These are phyloP conservation scores for Thera obeliscata DNA, from an alignment of 2,888 invertebrate species.

Conservation along the genomic window DNA sequence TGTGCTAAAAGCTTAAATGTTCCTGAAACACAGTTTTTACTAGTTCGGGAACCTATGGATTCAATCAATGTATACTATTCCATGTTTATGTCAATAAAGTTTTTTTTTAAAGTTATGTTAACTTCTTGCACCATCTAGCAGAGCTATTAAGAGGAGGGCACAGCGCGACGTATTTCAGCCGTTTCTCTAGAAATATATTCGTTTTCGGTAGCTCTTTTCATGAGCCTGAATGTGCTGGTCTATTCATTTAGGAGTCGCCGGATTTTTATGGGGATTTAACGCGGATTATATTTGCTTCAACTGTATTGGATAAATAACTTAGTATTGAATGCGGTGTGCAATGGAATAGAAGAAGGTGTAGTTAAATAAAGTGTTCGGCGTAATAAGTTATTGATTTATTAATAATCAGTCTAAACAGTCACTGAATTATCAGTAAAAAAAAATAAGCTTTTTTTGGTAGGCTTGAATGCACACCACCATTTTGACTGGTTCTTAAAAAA, in stretches of 20 bases:
- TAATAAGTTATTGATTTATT: too few relatives aligned
- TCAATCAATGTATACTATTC: too few relatives aligned
- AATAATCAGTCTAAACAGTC: too few relatives aligned
- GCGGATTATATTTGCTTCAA: conserved; percentile 71
- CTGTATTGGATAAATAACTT: conserved; percentile 65
- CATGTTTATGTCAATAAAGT: too few relatives aligned
- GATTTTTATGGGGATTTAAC: conserved; percentile 77
- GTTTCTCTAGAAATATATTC: conserved; percentile 73
- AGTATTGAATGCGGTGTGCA: conserved; percentile 47
- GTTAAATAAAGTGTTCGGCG: too few relatives aligned
- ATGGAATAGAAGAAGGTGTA: not conserved
- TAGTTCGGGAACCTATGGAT: too few relatives aligned
- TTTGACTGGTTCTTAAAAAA: too few relatives aligned
- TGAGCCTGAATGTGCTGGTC: conserved; percentile 76
- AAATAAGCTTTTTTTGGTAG: too few relatives aligned
- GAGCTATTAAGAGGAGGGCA: conserved; percentile 34
- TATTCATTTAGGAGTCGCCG: conserved; percentile 73
- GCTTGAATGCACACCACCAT: too few relatives aligned
- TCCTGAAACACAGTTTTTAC: too few relatives aligned
- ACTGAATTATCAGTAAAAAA: not conserved
- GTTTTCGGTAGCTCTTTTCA: conserved; percentile 79
- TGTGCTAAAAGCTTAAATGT: too few relatives aligned
- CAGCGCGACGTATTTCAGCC: conserved; percentile 73
- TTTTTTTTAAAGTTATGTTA: not conserved
- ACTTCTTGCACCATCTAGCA: conserved; percentile 29